Conservation (phyloP, 2,113 vertebrate genomes). For the Bos indicus region DNA sequence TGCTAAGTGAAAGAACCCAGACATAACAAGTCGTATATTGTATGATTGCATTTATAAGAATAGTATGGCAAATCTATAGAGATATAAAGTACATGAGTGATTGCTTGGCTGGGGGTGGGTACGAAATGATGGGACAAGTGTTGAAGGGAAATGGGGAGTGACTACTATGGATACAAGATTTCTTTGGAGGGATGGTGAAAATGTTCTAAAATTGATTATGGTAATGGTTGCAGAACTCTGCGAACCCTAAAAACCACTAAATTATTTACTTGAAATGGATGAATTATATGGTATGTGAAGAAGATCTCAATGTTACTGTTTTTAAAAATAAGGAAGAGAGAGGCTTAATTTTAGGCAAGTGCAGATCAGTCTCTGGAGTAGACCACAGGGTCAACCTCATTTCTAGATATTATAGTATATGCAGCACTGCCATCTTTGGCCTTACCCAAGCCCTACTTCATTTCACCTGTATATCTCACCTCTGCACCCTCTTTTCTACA, state of each 20-base stretch:
- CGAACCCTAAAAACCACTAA: neutral
- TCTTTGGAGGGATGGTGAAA: neutral
- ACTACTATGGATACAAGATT: neutral
- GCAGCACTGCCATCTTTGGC: neutral
- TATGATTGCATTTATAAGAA: neutral
- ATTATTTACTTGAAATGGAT: neutral
- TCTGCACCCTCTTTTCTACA: neutral
- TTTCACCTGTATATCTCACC: neutral
- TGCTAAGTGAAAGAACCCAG: neutral
- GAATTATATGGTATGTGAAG: neutral
- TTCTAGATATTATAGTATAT: neutral
- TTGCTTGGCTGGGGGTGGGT: neutral
- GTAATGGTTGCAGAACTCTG: neutral
- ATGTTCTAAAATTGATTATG: neutral
- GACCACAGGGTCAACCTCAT: neutral
- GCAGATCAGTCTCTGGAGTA: neutral
- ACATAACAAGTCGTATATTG: neutral
- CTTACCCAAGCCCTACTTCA: neutral
- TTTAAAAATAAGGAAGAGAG: neutral
- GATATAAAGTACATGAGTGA: neutral
- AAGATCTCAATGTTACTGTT: neutral
- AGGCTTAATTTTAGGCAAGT: neutral
- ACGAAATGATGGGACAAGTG: neutral
- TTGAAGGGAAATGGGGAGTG: neutral
- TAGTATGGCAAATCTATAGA: neutral